phyloP scores from a whole-genome alignment of 2,888 invertebrate genomes.

The Epicampocera succincta region DNA sequence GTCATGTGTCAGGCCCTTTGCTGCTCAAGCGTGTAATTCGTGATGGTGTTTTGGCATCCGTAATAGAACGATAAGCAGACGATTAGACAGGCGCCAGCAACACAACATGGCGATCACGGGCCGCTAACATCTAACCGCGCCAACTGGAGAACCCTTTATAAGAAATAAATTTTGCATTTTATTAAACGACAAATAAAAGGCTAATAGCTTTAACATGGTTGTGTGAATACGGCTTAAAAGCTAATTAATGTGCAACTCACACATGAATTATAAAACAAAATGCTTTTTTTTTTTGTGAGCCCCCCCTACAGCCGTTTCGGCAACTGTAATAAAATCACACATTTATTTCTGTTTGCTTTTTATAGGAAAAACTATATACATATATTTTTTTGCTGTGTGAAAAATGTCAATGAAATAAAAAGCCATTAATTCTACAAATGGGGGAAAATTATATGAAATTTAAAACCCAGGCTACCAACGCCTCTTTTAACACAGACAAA shows the following conservation, averaged over 20 bases:
- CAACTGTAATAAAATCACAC: conserved; percentile 62
- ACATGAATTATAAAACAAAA: conserved; percentile 30
- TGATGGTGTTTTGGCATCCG: too few species aligned
- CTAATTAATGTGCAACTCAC: conserved; percentile 20
- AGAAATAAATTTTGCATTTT: conserved; percentile 53
- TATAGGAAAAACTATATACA: conserved; percentile 3
- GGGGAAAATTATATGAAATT: conserved; percentile 58
- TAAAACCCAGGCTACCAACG: conserved; percentile 62
- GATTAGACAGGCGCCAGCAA: too few species aligned
- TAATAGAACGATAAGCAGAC: too few species aligned
- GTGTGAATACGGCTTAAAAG: conserved; percentile 33
- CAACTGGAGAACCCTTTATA: too few species aligned
- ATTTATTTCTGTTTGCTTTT: conserved; percentile 31
- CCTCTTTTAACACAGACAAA: conserved; percentile 50
- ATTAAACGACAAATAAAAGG: conserved; percentile 61
- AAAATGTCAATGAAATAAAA: conserved; percentile 36
- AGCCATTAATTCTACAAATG: conserved; percentile 52
- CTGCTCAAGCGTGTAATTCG: too few species aligned
- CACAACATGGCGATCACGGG: too few species aligned
- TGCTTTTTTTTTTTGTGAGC: too few species aligned
- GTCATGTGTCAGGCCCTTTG: too few species aligned
- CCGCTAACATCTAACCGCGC: too few species aligned
- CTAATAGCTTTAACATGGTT: conserved; percentile 64
- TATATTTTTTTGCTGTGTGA: neutral
- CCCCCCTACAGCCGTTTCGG: conserved; percentile 27